Base-by-base conservation (phyloP, 92 coral and sea anemone species). In the Actinernus sp. region DNA sequence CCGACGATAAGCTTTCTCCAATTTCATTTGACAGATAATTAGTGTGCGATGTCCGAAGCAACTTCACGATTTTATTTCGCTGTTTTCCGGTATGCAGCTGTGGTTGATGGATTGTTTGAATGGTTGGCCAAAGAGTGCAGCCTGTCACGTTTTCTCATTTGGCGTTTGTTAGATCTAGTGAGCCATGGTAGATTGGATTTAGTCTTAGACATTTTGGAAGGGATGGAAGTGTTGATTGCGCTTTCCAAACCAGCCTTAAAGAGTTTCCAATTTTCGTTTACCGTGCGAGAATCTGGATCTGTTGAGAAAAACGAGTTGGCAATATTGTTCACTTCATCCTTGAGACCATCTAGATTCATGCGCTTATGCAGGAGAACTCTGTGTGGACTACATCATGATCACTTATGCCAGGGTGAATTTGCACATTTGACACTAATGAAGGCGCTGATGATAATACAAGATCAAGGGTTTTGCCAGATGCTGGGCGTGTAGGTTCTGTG, bases 131-230 rank as follows among this genome's bases (percentile, higher is more conserved):
- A 68, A 55, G 43, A 65, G 26, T 63, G 78, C 23, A 81, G 50
- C 26, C 82, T 71, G 57, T 87, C 88, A 26, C 75, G 56, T 60
- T 78, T 86, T 34, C 88, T 21, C 88, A 86, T 86, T 46, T 73
- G 83, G 7, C 80, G 73, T 46, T 71, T 80, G 10, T 9, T 23
- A 4, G 52, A 45, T 17, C 19, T 7, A 4, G 52, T 45, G 10
- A 45, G n/a, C 52, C 52, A 45, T 7, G 52, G 52, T 4, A 45
- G 52, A 18, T 12, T 9, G 5, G 10, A 9, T 45, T 45, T 45
- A 8, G 52, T 9, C 21, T 45, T 45, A 9, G 52, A 9, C 18
- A 44, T 9, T 24, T 24, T 62, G 25, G 22, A 10, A 5, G 56
- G 69, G 22, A 43, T 27, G 17, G 19, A 36, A 3, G 24, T 39